Conservation (phyloP, 2,113 vertebrate species). For the Gopherus evgoodei region DNA sequence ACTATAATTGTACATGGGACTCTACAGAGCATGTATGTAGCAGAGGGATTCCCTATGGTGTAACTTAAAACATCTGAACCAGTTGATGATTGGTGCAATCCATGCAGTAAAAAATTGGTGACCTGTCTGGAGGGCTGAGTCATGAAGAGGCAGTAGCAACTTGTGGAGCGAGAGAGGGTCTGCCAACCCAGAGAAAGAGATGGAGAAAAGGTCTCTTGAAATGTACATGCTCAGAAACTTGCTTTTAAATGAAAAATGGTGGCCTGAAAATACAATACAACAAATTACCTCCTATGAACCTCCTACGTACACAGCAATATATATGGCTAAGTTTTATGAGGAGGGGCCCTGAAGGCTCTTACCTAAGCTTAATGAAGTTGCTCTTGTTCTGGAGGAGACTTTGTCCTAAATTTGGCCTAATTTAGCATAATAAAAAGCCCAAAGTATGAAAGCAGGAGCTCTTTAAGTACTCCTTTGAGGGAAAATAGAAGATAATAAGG, state of each 20-base stretch:
- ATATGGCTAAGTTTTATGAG: background rate
- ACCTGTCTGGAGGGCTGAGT: too few relatives aligned
- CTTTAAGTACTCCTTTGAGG: background rate
- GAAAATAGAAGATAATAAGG: background rate
- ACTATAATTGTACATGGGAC: too few relatives aligned
- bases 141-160: background rate
- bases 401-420: background rate
- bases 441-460: background rate
- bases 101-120: too few relatives aligned
- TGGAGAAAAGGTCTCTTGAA: background rate
- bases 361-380: background rate
- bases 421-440: background rate
- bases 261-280: background rate
- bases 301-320: background rate
- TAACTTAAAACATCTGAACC: too few relatives aligned
- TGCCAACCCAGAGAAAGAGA: background rate
- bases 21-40: too few relatives aligned
- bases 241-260: background rate
- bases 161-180: background rate
- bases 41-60: too few relatives aligned
- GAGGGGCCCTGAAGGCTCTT: background rate
- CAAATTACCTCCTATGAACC: background rate
- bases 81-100: too few relatives aligned
- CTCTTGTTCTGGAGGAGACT: background rate
- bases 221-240: background rate